Evolutionary conservation across 1,140 invertebrate species (phyloP).

Genomic region (Heliconius himera): DNA sequence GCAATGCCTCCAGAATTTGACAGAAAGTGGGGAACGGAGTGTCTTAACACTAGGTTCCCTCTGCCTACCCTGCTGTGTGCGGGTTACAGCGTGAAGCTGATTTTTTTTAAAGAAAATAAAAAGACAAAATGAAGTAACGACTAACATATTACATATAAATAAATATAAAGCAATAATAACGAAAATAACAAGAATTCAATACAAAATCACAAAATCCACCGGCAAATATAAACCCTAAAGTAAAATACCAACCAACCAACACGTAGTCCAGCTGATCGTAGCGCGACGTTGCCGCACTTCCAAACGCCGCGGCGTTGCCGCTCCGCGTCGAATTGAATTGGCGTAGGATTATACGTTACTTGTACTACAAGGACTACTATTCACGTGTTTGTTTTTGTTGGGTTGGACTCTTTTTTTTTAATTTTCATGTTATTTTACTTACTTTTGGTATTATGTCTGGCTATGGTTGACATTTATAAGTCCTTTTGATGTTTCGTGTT

Average conservation of each 20-base stretch:
- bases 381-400: conserved; percentile 12
- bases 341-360: conserved; percentile 8
- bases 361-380: conserved; percentile 15
- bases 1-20: no score
- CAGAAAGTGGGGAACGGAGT: no score
- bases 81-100: no score
- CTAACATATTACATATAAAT: no score
- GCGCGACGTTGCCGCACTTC: background rate
- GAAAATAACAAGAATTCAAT: no score
- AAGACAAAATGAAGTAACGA: no score
- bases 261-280: background rate
- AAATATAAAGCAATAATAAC: no score
- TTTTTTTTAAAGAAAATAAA: no score
- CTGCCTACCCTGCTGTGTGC: no score
- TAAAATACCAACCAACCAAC: background rate
- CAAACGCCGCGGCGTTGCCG: background rate
- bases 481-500: background rate
- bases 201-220: no score
- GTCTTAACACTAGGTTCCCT: no score
- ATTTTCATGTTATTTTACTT: background rate
- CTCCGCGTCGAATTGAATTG: conserved; percentile 6
- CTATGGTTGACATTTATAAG: background rate
- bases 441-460: background rate
- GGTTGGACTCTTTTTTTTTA: background rate
- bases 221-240: background rate